These are phyloP conservation scores for Ophraella communa DNA, from an alignment of 2,888 invertebrate genomes.

Conservation along the genomic window DNA sequence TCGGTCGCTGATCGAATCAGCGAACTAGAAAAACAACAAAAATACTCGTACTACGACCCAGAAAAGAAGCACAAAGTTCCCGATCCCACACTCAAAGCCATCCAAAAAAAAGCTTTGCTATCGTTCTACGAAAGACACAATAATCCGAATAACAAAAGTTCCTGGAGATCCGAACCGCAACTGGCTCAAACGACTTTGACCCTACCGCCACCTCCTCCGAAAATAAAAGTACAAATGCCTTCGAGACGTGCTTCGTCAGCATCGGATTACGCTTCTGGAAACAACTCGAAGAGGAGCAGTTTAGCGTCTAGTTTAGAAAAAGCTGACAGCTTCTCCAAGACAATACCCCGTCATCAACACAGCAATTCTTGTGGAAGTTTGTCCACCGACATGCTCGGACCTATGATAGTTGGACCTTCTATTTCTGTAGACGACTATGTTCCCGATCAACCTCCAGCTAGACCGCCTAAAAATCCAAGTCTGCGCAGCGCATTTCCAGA, in stretches of 20 bases:
- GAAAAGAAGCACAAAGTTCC: slow-evolving; percentile 76
- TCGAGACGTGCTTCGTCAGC: slow-evolving; percentile 71
- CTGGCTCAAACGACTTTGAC: slow-evolving; percentile 54
- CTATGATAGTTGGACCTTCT: slow-evolving; percentile 68
- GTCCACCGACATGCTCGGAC: slow-evolving; percentile 66
- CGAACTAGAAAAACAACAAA: slow-evolving; percentile 68
- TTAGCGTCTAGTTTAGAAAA: slow-evolving; percentile 53
- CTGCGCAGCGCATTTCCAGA: slow-evolving; percentile 62
- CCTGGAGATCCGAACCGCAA: slow-evolving; percentile 68
- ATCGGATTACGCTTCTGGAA: slow-evolving; percentile 68
- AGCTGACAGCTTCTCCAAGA: slow-evolving; percentile 48
- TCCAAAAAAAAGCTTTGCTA: slow-evolving; percentile 82
- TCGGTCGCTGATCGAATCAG: slow-evolving; percentile 72
- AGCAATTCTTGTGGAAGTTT: slow-evolving; percentile 68
- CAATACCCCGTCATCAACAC: slow-evolving; percentile 62
- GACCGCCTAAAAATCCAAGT: slow-evolving; percentile 80
- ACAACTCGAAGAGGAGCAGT: slow-evolving; percentile 60
- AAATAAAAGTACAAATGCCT: slow-evolving; percentile 58
- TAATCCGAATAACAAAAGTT: slow-evolving; percentile 47
- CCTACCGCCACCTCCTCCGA: slow-evolving; percentile 58
- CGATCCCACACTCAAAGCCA: slow-evolving; percentile 77
- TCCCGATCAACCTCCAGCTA: slow-evolving; percentile 76
- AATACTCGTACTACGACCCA: slow-evolving; percentile 75
- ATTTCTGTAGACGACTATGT: slow-evolving; percentile 73
- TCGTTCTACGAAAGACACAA: slow-evolving; percentile 79